A percentile compares a stretch with the other conserved stretches of the same genome.
phyloP scores from a whole-genome alignment of 2,888 invertebrate genomes.

The Platerodrilus igneus region DNA sequence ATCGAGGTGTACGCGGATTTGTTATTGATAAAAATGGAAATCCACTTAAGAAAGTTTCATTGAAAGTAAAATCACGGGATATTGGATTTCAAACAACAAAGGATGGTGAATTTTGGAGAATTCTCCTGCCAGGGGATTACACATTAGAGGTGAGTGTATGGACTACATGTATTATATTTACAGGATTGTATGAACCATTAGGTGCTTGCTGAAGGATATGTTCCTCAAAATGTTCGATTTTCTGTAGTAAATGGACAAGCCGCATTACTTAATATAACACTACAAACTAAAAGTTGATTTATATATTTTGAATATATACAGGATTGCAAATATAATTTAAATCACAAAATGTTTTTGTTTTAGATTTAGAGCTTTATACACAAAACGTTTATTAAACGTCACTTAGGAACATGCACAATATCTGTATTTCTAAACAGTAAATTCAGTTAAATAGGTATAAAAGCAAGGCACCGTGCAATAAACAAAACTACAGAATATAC shows the following conservation, averaged over 20 bases:
- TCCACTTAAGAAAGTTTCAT: constrained; percentile 72
- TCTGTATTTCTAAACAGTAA: no score
- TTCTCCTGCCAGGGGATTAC: constrained; percentile 82
- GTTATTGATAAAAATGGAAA: constrained; percentile 73
- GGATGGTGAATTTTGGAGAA: constrained; percentile 90
- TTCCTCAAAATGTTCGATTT: constrained; percentile 79
- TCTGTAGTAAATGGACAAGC: constrained; percentile 81
- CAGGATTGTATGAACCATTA: constrained; percentile 38
- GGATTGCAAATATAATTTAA: background rate
- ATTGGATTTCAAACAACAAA: constrained; percentile 81
- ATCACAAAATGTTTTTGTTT: constrained; percentile 6
- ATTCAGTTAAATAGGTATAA: no score
- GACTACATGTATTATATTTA: constrained; percentile 4
- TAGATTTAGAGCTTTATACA: constrained; percentile 42
- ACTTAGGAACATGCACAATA: no score
- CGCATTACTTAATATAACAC: constrained; percentile 75
- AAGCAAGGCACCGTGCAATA: no score
- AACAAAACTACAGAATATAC: no score
- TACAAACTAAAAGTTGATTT: constrained; percentile 62
- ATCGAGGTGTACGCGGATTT: constrained; percentile 85
- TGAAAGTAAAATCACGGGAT: constrained; percentile 76
- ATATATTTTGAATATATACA: background rate
- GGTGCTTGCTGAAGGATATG: constrained; percentile 80
- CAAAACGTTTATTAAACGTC: no score
- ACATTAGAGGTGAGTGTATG: constrained; percentile 64